Evolutionary conservation across 1,140 invertebrate species (phyloP).

Genomic region (Drosophila tropicalis): DNA sequence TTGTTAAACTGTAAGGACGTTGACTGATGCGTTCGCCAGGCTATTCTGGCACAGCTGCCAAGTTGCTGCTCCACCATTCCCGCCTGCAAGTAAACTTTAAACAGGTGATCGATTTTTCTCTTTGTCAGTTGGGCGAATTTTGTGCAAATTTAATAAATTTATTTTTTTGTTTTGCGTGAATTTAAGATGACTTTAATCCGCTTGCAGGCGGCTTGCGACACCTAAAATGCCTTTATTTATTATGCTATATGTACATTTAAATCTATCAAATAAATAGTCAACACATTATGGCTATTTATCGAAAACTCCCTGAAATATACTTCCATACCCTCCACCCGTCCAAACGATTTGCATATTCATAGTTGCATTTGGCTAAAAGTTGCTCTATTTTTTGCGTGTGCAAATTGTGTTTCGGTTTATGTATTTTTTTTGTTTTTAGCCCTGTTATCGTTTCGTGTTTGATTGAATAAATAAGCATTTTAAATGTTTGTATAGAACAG

Average conservation of each 20-base stretch:
- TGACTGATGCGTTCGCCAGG: conserved; percentile 73
- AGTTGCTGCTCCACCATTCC: conserved; percentile 50
- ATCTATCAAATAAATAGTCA: conserved; percentile 29
- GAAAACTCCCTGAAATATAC: conserved; percentile 25
- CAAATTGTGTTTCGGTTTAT: neutral
- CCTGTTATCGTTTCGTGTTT: neutral
- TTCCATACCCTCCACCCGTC: neutral
- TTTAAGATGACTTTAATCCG: conserved; percentile 51
- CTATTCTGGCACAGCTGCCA: conserved; percentile 71
- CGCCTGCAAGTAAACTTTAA: conserved; percentile 43
- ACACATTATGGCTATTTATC: conserved; percentile 43
- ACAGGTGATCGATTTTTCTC: conserved; percentile 73
- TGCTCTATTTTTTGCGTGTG: conserved; percentile 23
- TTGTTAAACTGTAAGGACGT: conserved; percentile 74
- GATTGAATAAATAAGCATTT: conserved; percentile 55
- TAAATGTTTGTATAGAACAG: conserved; percentile 38
- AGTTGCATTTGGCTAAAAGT: neutral
- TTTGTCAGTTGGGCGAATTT: conserved; percentile 31
- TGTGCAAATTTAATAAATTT: conserved; percentile 55
- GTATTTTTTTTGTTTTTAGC: too few species aligned
- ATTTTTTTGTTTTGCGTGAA: neutral
- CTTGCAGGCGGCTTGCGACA: conserved; percentile 56
- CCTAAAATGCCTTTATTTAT: conserved; percentile 33
- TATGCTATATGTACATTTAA: conserved; percentile 51
- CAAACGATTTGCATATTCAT: conserved; percentile 41